phyloP scores from a whole-genome alignment of 2,888 invertebrate species.

The Melolontha melolontha region DNA sequence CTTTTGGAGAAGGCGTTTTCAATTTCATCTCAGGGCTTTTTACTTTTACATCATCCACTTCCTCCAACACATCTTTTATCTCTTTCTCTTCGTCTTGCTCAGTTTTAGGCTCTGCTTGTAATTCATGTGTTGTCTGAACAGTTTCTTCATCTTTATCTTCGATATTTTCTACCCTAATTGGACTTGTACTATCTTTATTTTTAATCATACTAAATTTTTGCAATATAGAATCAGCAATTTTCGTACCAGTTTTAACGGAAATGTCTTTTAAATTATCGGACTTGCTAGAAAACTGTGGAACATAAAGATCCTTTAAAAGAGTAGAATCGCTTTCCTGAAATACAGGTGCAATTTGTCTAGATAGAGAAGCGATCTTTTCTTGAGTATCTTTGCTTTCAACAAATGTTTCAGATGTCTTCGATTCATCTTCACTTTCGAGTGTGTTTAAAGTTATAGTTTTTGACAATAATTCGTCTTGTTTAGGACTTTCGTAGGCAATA shows the following conservation, averaged over 20 bases:
- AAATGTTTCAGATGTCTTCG: constrained; percentile 44
- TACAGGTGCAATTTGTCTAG: constrained; percentile 59
- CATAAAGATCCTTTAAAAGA: constrained; percentile 60
- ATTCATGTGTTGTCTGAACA: constrained; percentile 34
- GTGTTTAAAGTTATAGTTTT: constrained; percentile 44
- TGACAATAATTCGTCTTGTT: constrained; percentile 40
- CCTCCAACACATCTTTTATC: constrained; percentile 39
- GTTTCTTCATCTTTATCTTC: constrained; percentile 52
- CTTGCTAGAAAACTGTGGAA: constrained; percentile 57
- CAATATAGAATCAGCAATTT: constrained; percentile 63
- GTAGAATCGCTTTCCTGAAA: constrained; percentile 63
- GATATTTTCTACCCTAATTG: constrained; percentile 39
- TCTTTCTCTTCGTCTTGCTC: constrained; percentile 48
- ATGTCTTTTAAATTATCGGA: constrained; percentile 61
- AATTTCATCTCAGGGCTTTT: constrained; percentile 26
- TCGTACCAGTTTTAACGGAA: constrained; percentile 62
- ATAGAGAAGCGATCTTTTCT: constrained; percentile 44
- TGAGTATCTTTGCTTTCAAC: constrained; percentile 42
- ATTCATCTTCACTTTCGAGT: constrained; percentile 48
- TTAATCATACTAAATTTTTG: constrained; percentile 63
- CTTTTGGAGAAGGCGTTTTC: constrained; percentile 27
- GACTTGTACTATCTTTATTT: constrained; percentile 50
- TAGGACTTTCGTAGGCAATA: constrained; percentile 51
- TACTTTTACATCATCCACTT: constrained; percentile 14
- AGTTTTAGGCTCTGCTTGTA: constrained; percentile 36